These are phyloP conservation scores for Morinoia aosen DNA, from an alignment of 2,888 invertebrate species.

Conservation along the genomic window DNA sequence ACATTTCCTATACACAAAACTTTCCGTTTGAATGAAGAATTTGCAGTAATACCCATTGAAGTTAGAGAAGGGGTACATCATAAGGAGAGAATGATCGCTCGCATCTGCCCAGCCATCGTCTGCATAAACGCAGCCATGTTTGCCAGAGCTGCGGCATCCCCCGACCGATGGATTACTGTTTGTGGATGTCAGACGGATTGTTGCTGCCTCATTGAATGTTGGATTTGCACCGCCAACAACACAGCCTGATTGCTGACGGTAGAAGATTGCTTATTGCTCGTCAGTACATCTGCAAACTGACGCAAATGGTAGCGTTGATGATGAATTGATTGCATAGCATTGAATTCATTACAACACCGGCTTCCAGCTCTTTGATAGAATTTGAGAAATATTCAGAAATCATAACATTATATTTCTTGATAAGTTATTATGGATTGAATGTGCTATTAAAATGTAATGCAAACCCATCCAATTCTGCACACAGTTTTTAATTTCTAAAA, in stretches of 20 bases:
- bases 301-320: neutral
- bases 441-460: neutral
- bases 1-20: neutral
- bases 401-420: too few relatives aligned
- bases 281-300: neutral
- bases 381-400: too few relatives aligned
- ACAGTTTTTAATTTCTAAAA: too few relatives aligned
- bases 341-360: neutral
- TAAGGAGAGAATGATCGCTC: neutral
- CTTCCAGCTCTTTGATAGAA: neutral
- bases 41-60: neutral
- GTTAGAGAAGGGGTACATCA: neutral
- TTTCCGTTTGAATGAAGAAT: neutral
- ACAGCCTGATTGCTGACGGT: neutral
- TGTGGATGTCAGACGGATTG: neutral
- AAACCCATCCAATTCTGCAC: neutral
- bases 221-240: neutral
- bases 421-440: too few relatives aligned
- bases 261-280: neutral
- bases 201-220: neutral
- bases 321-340: neutral
- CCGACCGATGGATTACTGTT: neutral
- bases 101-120: neutral
- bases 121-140: neutral
- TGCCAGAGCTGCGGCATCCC: neutral